Evolutionary conservation across 2,113 vertebrate species (phyloP).

Genomic region (Cyanistes caeruleus): DNA sequence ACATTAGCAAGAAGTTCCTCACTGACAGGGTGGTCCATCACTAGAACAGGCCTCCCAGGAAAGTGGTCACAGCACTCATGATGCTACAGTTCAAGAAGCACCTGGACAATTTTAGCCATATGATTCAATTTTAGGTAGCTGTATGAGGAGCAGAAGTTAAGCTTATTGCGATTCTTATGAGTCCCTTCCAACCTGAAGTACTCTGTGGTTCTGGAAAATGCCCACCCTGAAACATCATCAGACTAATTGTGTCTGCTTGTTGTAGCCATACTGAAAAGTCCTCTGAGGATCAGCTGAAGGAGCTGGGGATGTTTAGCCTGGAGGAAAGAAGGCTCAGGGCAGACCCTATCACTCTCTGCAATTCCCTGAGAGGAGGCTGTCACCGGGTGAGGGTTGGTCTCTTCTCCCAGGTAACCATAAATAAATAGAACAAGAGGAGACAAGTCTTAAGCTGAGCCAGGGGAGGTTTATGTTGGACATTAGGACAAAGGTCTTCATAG

Average conservation of each 20-base stretch:
- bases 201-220: background rate
- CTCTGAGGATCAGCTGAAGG: background rate
- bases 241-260: background rate
- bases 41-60: background rate
- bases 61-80: background rate
- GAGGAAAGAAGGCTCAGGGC: background rate
- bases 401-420: background rate
- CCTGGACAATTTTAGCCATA: background rate
- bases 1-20: background rate
- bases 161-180: background rate
- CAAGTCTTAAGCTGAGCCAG: background rate
- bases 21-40: no score
- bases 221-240: background rate
- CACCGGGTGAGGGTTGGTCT: fast-evolving
- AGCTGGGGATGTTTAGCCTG: background rate
- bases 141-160: background rate
- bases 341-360: background rate
- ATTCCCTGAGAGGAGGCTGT: background rate
- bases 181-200: background rate
- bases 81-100: background rate
- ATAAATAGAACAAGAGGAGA: background rate
- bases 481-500: background rate
- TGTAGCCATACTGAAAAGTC: background rate
- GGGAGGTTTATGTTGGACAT: background rate
- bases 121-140: background rate